Conservation (phyloP, 2,113 vertebrate species). For the Dasyornis broadbenti region DNA sequence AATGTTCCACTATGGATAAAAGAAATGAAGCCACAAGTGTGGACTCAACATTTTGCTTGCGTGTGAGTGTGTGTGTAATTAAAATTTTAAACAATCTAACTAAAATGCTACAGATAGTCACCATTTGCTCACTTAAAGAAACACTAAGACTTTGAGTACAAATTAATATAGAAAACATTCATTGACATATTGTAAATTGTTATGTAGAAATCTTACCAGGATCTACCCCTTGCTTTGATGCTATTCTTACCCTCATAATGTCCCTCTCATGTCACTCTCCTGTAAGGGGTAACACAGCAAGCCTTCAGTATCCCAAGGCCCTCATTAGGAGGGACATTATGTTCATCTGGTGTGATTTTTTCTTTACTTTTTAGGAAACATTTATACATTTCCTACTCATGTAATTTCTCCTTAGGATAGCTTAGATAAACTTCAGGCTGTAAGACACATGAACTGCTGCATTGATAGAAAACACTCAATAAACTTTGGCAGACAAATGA, state of each 20-base stretch:
- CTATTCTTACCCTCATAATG: neutral
- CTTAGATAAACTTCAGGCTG: neutral
- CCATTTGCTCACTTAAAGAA: neutral
- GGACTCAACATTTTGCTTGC: neutral
- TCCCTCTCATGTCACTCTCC: neutral
- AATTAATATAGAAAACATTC: neutral
- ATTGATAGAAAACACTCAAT: neutral
- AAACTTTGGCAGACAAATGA: neutral
- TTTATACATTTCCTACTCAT: neutral
- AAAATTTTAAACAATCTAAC: neutral
- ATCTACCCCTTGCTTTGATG: neutral
- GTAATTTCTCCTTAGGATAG: neutral
- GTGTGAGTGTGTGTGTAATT: neutral
- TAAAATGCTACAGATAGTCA: neutral
- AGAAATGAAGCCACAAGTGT: neutral
- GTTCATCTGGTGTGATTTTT: neutral
- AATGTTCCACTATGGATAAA: neutral
- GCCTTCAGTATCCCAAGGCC: neutral
- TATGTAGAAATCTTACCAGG: neutral
- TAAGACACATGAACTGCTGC: neutral
- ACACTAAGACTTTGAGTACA: neutral
- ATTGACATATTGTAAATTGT: neutral
- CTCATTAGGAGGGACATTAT: neutral
- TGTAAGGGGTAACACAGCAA: neutral
- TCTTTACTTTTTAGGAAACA: neutral